phyloP scores from a whole-genome alignment of 1,140 invertebrate species.

The Trachelipus rathkii region DNA sequence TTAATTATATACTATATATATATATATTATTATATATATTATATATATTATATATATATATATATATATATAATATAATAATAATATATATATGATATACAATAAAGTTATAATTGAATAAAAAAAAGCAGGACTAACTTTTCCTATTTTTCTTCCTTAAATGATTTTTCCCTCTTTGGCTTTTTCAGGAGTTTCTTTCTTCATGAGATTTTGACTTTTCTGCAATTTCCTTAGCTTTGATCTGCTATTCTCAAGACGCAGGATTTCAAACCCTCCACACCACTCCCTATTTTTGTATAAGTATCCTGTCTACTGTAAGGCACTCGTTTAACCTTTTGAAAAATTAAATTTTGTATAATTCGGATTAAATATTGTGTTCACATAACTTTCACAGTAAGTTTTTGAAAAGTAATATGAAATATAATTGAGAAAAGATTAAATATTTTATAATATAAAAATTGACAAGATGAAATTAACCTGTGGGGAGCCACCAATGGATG shows the following conservation, averaged over 20 bases:
- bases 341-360: too few species aligned
- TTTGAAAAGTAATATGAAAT: too few species aligned
- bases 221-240: conserved; percentile 40
- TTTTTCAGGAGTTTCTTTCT: background rate
- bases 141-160: background rate
- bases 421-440: too few species aligned
- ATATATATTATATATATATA: too few species aligned
- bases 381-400: too few species aligned
- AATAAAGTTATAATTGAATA: too few species aligned
- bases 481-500: conserved; percentile 22
- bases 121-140: background rate
- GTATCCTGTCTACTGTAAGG: conserved; percentile 39
- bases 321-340: conserved; percentile 35
- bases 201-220: background rate
- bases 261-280: conserved; percentile 37
- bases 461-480: conserved; percentile 14
- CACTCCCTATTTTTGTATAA: conserved; percentile 46
- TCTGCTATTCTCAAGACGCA: conserved; percentile 48
- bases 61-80: too few species aligned
- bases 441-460: too few species aligned
- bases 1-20: too few species aligned
- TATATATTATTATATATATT: too few species aligned
- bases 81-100: too few species aligned
- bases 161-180: background rate
- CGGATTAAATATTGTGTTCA: background rate